phyloP scores from a whole-genome alignment of 2,888 invertebrate genomes.

The Protodeltote pygarga region DNA sequence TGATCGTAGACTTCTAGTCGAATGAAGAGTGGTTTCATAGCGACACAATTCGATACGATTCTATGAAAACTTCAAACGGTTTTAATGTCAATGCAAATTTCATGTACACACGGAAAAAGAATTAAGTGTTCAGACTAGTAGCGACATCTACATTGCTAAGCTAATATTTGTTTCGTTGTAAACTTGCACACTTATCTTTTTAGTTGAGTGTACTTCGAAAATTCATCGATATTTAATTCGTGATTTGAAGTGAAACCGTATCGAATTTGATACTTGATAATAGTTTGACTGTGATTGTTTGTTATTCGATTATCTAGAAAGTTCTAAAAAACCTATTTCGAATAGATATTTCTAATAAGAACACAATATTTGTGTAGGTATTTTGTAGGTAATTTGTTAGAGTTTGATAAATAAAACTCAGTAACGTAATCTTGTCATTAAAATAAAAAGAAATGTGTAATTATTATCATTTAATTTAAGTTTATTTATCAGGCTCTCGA shows the following conservation, averaged over 20 bases:
- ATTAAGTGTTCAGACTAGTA: no score
- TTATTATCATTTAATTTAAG: slow-evolving; percentile 33
- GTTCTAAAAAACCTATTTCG: slow-evolving; percentile 44
- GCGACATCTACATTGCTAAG: no score
- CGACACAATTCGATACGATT: background rate
- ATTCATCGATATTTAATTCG: slow-evolving; percentile 24
- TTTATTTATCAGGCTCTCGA: slow-evolving; percentile 45
- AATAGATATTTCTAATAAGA: slow-evolving; percentile 41
- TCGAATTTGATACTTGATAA: slow-evolving; percentile 8
- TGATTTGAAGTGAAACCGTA: no score
- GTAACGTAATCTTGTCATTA: slow-evolving; percentile 43
- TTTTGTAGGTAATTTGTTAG: slow-evolving; percentile 42
- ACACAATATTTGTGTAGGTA: slow-evolving; percentile 36
- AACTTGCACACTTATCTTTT: no score
- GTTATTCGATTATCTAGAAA: slow-evolving; percentile 33
- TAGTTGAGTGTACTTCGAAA: no score
- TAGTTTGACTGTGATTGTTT: slow-evolving; percentile 41
- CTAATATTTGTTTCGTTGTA: no score
- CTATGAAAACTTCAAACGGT: background rate
- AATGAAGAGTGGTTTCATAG: slow-evolving; percentile 3
- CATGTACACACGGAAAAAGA: no score
- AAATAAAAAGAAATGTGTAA: slow-evolving; percentile 31
- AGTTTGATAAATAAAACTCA: slow-evolving; percentile 43
- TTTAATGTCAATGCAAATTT: background rate
- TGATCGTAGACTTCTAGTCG: slow-evolving; percentile 43